Percentiles rank a stretch among this genome's conserved stretches.
Evolutionary conservation across 2,797 vertebrate genomes (phyloP).

Genomic region (Cirrhinus molitorella): DNA sequence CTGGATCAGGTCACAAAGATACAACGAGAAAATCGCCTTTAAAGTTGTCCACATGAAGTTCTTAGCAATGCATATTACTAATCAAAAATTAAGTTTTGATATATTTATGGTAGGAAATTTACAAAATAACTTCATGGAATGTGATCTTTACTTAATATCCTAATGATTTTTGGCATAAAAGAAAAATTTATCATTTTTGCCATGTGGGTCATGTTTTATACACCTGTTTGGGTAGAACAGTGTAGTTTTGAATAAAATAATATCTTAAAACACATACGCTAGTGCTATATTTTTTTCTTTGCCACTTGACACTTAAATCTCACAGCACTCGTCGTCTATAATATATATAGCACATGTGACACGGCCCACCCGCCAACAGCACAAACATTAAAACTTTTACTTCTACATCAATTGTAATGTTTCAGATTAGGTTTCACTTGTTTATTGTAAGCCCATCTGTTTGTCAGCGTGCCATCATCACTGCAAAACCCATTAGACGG

Average conservation of each 20-base stretch:
- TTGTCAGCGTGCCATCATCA: conserved; percentile 33
- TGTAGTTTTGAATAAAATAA: neutral
- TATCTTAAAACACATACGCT: neutral
- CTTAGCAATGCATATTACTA: too few species aligned
- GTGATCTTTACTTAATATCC: too few species aligned
- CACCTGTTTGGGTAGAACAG: too few species aligned
- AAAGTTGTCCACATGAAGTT: too few species aligned
- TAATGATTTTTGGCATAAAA: too few species aligned
- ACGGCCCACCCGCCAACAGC: neutral
- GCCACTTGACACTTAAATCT: neutral
- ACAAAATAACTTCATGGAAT: too few species aligned
- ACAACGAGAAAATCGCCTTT: too few species aligned
- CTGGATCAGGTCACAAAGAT: too few species aligned
- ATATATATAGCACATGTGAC: conserved; percentile 8
- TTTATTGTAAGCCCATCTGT: conserved; percentile 54
- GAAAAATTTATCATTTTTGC: too few species aligned
- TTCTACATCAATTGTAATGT: neutral
- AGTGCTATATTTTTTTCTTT: neutral
- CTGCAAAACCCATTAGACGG: conserved; percentile 40
- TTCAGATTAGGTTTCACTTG: conserved; percentile 2
- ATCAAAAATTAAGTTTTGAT: too few species aligned
- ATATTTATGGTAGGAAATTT: too few species aligned
- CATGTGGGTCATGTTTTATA: too few species aligned
- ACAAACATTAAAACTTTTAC: neutral
- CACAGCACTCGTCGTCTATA: neutral